Conservation (phyloP, 2,888 invertebrate species). For the Scaptomyza flava region DNA sequence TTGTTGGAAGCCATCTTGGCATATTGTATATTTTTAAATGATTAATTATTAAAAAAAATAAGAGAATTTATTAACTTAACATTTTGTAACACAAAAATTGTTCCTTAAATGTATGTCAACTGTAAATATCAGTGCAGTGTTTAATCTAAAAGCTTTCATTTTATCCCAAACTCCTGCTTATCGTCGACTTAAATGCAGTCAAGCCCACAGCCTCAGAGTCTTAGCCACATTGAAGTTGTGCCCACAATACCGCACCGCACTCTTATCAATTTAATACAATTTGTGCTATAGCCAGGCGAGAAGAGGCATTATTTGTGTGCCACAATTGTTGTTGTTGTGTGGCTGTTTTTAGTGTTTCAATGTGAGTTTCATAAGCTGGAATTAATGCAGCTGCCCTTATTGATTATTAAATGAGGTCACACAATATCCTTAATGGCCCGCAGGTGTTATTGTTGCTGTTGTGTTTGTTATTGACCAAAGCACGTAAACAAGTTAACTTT, state of each 20-base stretch:
- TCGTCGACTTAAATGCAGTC: slow-evolving; percentile 5
- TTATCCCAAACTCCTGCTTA: neutral
- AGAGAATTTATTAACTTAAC: neutral
- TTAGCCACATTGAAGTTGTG: neutral
- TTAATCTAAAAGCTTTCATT: neutral
- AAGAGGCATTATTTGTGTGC: slow-evolving; percentile 1
- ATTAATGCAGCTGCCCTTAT: slow-evolving; percentile 5
- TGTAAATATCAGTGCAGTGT: neutral
- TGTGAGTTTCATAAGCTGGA: slow-evolving; percentile 1
- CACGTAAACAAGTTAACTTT: slow-evolving; percentile 27
- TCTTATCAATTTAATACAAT: slow-evolving; percentile 16
- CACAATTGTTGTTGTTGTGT: neutral
- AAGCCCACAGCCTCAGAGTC: too few species aligned
- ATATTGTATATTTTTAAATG: neutral
- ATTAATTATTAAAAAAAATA: neutral
- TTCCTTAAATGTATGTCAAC: neutral
- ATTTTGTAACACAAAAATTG: too few species aligned
- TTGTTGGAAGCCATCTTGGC: neutral
- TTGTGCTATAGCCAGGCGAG: slow-evolving; percentile 4
- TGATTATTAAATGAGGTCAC: slow-evolving; percentile 45
- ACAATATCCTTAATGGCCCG: slow-evolving; percentile 6
- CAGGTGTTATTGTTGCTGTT: neutral
- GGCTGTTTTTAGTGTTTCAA: neutral
- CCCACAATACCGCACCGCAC: neutral
- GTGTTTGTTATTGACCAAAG: slow-evolving; percentile 2